A percentile compares a stretch with the other conserved stretches of the same genome.
These are phyloP conservation scores for Diadema setosum DNA, from an alignment of 35 echinoderm and acorn worm genomes.

Conservation along the genomic window DNA sequence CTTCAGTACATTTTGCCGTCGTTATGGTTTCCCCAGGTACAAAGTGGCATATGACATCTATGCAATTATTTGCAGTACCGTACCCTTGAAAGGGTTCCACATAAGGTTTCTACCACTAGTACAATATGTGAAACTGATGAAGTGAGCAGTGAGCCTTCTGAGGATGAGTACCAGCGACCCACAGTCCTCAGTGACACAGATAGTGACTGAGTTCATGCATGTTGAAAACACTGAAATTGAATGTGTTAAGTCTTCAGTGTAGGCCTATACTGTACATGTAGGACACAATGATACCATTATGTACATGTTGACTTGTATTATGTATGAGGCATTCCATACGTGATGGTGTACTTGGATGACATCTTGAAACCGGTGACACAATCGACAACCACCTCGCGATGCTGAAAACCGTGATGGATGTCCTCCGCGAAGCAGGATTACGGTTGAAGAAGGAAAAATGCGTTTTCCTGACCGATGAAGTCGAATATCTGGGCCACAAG, in stretches of 20 bases:
- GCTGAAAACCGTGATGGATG: constrained; percentile 16
- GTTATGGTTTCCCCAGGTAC: neutral
- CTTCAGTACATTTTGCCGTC: neutral
- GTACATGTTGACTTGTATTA: too few relatives aligned
- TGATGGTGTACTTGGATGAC: constrained; percentile 51
- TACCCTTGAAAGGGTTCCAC: neutral
- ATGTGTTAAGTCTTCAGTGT: too few relatives aligned
- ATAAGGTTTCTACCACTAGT: neutral
- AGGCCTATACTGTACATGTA: too few relatives aligned
- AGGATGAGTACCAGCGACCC: neutral
- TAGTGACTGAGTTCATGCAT: too few relatives aligned
- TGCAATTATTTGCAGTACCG: neutral
- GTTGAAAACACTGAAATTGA: too few relatives aligned
- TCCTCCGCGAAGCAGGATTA: constrained; percentile 21
- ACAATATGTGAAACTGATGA: neutral
- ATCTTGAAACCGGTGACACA: constrained; percentile 40
- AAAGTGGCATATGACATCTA: neutral
- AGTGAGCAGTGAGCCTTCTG: neutral
- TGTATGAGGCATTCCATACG: constrained; percentile 29
- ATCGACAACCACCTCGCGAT: constrained; percentile 27
- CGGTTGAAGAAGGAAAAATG: constrained; percentile 63
- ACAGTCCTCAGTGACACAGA: too few relatives aligned
- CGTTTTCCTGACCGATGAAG: neutral
- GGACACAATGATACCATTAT: too few relatives aligned
- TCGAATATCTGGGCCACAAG: constrained; percentile 47